A percentile compares a stretch with the other conserved stretches of the same genome.
Evolutionary conservation across 2,888 invertebrate species (phyloP).

Genomic region (Meliscaeva auricollis): DNA sequence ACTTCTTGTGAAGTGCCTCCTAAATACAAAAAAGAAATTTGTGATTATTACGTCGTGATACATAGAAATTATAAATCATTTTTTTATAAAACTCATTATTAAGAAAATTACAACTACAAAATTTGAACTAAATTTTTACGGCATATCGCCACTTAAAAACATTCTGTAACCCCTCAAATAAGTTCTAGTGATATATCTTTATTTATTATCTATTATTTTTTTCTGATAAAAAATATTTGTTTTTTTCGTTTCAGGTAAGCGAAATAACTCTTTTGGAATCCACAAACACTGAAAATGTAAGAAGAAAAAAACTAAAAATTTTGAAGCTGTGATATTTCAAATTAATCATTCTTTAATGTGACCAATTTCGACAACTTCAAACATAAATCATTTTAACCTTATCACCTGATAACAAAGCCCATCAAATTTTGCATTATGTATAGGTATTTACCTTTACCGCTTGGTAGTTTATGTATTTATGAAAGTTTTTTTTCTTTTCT

Average conservation of each 20-base stretch:
- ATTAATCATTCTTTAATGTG: background rate
- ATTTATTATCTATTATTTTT: background rate
- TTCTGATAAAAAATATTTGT: background rate
- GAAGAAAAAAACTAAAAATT: background rate
- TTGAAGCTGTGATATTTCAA: background rate
- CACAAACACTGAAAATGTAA: background rate
- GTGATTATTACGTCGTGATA: too few species aligned
- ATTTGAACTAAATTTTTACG: too few species aligned
- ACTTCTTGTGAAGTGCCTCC: too few species aligned
- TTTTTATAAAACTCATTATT: too few species aligned
- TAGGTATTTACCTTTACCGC: background rate
- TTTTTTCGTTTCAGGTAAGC: slow-evolving; percentile 48
- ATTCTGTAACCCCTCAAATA: too few species aligned
- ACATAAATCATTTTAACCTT: background rate
- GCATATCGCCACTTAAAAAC: too few species aligned
- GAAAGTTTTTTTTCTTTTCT: background rate
- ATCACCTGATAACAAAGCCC: slow-evolving; percentile 15
- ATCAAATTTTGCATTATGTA: background rate
- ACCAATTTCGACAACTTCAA: background rate
- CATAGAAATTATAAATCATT: too few species aligned
- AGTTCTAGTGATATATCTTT: background rate
- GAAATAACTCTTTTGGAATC: background rate
- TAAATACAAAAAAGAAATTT: too few species aligned
- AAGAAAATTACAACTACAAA: too few species aligned
- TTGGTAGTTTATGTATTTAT: background rate